Conservation (phyloP, 2,888 invertebrate species). For the Rhimphoctona megacephalus region DNA sequence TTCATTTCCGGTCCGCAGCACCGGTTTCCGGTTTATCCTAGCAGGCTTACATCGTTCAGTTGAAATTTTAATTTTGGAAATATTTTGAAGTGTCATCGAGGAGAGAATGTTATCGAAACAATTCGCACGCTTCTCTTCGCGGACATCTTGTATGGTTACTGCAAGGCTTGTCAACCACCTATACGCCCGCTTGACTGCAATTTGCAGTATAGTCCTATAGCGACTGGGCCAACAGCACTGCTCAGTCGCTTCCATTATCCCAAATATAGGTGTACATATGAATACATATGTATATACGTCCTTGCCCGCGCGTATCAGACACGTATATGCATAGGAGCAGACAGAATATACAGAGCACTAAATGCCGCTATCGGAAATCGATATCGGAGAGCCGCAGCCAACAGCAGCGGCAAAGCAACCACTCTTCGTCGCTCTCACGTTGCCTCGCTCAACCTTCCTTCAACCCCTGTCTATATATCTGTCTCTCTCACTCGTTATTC, state of each 20-base stretch:
- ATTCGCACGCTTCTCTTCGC: conserved; percentile 53
- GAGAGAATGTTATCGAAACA: conserved; percentile 51
- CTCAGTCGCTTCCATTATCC: conserved; percentile 66
- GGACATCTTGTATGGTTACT: conserved; percentile 70
- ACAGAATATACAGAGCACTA: conserved; percentile 82
- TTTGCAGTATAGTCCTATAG: conserved; percentile 70
- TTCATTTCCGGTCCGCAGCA: background rate
- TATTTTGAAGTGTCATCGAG: background rate
- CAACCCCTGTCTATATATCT: conserved; percentile 64
- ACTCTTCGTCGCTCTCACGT: conserved; percentile 75
- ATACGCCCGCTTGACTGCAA: conserved; percentile 74
- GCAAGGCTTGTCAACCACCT: conserved; percentile 60
- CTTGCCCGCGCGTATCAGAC: conserved; percentile 77
- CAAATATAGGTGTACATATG: conserved; percentile 56
- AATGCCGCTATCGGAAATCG: conserved; percentile 84
- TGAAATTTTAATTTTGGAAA: conserved; percentile 20
- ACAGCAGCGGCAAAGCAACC: conserved; percentile 72
- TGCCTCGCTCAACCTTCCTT: conserved; percentile 65
- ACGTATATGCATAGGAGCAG: conserved; percentile 78
- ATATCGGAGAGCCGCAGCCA: conserved; percentile 82
- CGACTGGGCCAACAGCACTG: conserved; percentile 59
- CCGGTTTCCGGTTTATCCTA: background rate
- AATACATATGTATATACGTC: conserved; percentile 60
- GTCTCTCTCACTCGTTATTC: conserved; percentile 54
- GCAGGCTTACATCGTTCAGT: background rate